phyloP scores from a whole-genome alignment of 2,888 invertebrate genomes.

The Rotaria magnacalcarata region DNA sequence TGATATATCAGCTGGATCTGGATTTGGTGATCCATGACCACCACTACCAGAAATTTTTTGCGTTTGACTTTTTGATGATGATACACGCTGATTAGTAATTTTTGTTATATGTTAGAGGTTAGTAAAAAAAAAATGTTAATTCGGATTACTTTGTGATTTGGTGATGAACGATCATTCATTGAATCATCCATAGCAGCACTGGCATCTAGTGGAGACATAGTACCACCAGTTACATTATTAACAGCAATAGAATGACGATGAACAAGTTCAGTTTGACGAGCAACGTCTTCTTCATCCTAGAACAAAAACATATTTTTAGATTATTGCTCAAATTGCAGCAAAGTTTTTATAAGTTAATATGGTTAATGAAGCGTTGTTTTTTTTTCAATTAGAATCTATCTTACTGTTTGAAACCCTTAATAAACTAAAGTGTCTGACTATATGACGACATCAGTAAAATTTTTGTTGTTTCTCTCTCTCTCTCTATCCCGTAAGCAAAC shows the following conservation, averaged over 20 bases:
- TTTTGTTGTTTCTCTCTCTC: no score
- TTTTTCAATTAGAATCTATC: no score
- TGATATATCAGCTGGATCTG: not conserved
- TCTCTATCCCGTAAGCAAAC: no score
- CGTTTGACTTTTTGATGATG: not conserved
- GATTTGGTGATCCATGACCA: not conserved
- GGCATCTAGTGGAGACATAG: not conserved
- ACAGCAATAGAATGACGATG: not conserved
- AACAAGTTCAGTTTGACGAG: not conserved
- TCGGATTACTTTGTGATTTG: not conserved
- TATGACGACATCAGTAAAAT: not conserved
- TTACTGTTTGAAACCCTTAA: not conserved
- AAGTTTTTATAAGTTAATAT: no score
- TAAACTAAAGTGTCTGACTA: not conserved
- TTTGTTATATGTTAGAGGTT: not conserved
- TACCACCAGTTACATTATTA: not conserved
- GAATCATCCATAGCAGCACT: not conserved
- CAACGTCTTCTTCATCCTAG: constrained; percentile 30
- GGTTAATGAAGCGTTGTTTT: no score
- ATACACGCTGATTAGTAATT: not conserved
- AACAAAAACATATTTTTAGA: not conserved
- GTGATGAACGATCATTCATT: not conserved
- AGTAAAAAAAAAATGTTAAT: not conserved
- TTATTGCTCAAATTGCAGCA: no score
- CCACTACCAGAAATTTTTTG: not conserved